These are phyloP conservation scores for Melanerpes aurifrons DNA, from an alignment of 2,113 vertebrate genomes.

Conservation along the genomic window DNA sequence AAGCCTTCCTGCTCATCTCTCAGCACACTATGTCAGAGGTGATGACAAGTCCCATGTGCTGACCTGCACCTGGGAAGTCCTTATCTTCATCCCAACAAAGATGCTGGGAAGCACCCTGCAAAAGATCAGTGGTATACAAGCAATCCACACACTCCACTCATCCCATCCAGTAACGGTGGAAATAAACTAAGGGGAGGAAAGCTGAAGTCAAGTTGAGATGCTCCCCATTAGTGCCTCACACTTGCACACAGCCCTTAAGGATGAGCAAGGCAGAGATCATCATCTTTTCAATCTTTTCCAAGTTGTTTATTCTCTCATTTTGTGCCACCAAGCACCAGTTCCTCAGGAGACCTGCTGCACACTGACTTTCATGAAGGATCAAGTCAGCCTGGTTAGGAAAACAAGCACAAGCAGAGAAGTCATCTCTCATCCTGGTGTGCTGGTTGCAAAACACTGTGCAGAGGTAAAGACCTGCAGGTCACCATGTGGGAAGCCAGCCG, in stretches of 20 bases:
- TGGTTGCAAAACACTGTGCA: not conserved
- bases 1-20: not conserved
- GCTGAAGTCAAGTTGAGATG: not conserved
- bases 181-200: not conserved
- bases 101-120: not conserved
- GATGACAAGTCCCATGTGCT: not conserved
- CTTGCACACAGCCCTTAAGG: not conserved
- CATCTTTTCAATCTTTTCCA: not conserved
- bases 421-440: rapidly evolving
- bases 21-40: not conserved
- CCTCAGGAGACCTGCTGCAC: not conserved
- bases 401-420: not conserved
- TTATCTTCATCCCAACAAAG: not conserved
- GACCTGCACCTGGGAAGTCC: not conserved
- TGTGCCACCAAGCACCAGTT: rapidly evolving
- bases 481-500: rapidly evolving
- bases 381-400: not conserved
- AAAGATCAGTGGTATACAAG: not conserved
- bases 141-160: not conserved
- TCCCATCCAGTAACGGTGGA: not conserved
- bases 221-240: not conserved
- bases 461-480: not conserved
- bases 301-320: not conserved
- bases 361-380: not conserved
- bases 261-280: not conserved